Evolutionary conservation across 2,113 vertebrate genomes (phyloP), one percentile per base, ranked within the genome.

Genomic region (Microcebus griseorufus): DNA sequence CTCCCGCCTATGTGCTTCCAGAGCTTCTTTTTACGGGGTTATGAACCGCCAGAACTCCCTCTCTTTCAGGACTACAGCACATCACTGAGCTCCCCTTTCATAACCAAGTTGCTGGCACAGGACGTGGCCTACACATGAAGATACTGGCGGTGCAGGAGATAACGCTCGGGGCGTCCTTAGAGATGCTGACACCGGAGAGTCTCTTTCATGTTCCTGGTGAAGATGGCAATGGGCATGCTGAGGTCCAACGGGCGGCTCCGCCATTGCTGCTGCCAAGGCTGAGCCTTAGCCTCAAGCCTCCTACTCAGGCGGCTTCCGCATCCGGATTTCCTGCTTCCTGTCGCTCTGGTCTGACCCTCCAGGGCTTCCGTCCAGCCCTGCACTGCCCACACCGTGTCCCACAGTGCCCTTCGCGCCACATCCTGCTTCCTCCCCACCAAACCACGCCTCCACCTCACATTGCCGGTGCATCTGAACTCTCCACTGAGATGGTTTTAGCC

Each of bases 11-110:
- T 99, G 99, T 62, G 99, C 99, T 98, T 99, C 99, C 96, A 99
- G 97, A 48, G 99, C 99, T 94, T 99, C 99, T 93, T 99, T 99
- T 67, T 99, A 97, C 1, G 99, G 99, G 82, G 98, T 98, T 51
- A 99, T 90, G 39, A 99, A 99, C 18, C 99, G 98, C 95, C 99
- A 99, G 70, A 99, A 99, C 98, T 99, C 99, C 99, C 99, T 99
- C 90, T 99, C 99, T 97, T 99, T 99, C 99, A 99, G 99, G 48
- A 99, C 99, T 2, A 98, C 96, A 99, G 98, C 34, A 99, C 99
- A 4, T 99, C 99, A 0, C 98, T 99, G 97, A 99, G 98, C 96
- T 99, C 99, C 78, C 99, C 99, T 97, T 99, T 99, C 99, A 99
- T 99, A 11, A 99, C 99, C 92, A 99, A 99, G 96, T 99, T 99